Evolutionary conservation across 2,113 vertebrate species (phyloP).

Genomic region (Terrapene triunguis): DNA sequence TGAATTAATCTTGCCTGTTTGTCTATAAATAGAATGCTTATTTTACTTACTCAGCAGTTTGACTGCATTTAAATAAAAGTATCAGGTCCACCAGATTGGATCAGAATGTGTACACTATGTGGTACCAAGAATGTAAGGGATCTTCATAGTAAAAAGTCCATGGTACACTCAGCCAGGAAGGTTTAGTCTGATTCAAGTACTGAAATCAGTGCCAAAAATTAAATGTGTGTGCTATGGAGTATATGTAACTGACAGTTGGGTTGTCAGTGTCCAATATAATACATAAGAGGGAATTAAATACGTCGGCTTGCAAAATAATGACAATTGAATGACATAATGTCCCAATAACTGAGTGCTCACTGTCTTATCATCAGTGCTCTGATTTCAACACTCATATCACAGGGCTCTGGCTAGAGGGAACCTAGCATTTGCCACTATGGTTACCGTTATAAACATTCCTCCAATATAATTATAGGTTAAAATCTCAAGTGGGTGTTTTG

Average conservation of each 20-base stretch:
- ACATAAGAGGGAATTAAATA: constrained; percentile 16
- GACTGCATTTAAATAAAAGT: background rate
- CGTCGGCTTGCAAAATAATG: constrained; percentile 43
- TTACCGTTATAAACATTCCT: background rate
- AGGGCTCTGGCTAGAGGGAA: background rate
- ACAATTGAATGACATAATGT: constrained; percentile 50
- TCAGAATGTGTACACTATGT: background rate
- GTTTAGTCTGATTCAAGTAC: background rate
- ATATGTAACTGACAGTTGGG: background rate
- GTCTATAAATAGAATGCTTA: background rate
- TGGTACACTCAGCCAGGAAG: background rate
- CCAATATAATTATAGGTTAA: constrained; percentile 51
- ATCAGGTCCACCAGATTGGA: background rate
- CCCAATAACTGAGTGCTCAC: constrained; percentile 41
- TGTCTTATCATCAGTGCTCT: constrained; percentile 17
- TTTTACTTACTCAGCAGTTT: background rate
- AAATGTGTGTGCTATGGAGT: background rate
- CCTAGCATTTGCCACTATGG: background rate
- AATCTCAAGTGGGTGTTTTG: constrained; percentile 53
- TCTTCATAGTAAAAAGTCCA: background rate
- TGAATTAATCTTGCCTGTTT: background rate
- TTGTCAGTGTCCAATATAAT: background rate
- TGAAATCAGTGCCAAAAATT: background rate
- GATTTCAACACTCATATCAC: constrained; percentile 27
- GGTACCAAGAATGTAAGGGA: background rate